A percentile compares a stretch with the other conserved stretches of the same genome.
These are phyloP conservation scores for Drosophila recens DNA, from an alignment of 2,888 invertebrate species.

Conservation along the genomic window DNA sequence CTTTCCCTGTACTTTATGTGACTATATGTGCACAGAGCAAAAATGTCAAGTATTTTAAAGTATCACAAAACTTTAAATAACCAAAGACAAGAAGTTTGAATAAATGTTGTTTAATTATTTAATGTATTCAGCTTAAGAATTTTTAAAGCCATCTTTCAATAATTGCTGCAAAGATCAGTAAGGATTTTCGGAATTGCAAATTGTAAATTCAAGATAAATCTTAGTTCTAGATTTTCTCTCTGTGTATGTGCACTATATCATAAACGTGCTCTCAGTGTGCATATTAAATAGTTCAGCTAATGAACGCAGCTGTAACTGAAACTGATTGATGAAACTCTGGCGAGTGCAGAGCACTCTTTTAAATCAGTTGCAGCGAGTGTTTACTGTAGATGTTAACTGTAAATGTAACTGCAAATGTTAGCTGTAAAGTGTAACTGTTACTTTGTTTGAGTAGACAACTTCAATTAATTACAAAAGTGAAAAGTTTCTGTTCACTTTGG, in stretches of 20 bases:
- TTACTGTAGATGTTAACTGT: constrained; percentile 15
- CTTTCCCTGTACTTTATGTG: not conserved
- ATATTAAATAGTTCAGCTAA: constrained; percentile 72
- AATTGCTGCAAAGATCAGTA: too few relatives aligned
- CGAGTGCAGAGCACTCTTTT: constrained; percentile 8
- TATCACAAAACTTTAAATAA: too few relatives aligned
- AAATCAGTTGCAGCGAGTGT: constrained; percentile 19
- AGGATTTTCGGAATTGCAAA: too few relatives aligned
- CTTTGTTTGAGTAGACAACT: constrained; percentile 41
- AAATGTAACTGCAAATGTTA: constrained; percentile 26
- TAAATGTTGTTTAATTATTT: too few relatives aligned
- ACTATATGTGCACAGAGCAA: not conserved
- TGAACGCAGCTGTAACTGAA: constrained; percentile 61
- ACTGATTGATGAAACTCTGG: constrained; percentile 72
- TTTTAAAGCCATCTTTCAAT: too few relatives aligned
- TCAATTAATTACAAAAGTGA: constrained; percentile 70
- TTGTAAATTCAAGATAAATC: too few relatives aligned
- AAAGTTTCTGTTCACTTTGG: constrained; percentile 51
- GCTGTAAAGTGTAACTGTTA: constrained; percentile 24
- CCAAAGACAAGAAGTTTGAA: too few relatives aligned
- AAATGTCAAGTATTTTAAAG: not conserved
- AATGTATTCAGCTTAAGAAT: too few relatives aligned
- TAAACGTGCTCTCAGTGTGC: constrained; percentile 69
- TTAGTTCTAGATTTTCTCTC: not conserved
- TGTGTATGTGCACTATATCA: constrained; percentile 50